Evolutionary conservation across 1,140 invertebrate genomes (phyloP), one percentile per base, ranked within the genome.

Genomic region (Drosophila mojavensis): DNA sequence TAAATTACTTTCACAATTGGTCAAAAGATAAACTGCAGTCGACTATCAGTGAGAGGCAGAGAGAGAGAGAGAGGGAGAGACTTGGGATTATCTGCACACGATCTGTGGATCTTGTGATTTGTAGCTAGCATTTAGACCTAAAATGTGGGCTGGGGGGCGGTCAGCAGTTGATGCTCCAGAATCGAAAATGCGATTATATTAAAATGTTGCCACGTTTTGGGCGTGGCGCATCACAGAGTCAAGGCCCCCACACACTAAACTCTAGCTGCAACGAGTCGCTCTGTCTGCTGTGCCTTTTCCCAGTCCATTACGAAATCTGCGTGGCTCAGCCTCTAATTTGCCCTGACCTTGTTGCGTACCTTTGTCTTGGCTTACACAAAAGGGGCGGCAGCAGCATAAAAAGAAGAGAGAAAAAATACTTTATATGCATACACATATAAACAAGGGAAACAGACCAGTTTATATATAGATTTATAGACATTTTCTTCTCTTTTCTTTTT

Each of bases 1-100:
- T 88, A 89, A 89, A 89, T 88, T 89, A 88, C 84, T 89, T 89
- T 90, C 84, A 90, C 84, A 89, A 89, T 89, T 84, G 84, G 84
- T 63, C 82, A 61, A 85, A 71, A 85, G 77, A 83, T 84, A 84
- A 85, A 77, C 77, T 39, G 67, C 58, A 47, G 43, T 11, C 7
- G 43, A 17, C 6, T 15, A 47, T 2, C 0, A 3, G 43, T 15
- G 15, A 15, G 20, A 15, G 41, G 17, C 17, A 17, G n/a, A 3
- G 41, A 15, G 41, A n/a, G 41, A 13, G 41, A 15, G 41, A 15
- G 41, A 43, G 43, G 5, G 43, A 17, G 15, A 9, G 73, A 48
- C 64, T 50, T 69, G 80, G 17, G 13, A 79, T 86, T 86, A 88
- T 88, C 58, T 50, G 53, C 62, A 84, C 81, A 84, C 81, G 81